A percentile compares a stretch with the other conserved stretches of the same genome.
phyloP scores from a whole-genome alignment of 2,113 vertebrate species.

The Anoplopoma fimbria region DNA sequence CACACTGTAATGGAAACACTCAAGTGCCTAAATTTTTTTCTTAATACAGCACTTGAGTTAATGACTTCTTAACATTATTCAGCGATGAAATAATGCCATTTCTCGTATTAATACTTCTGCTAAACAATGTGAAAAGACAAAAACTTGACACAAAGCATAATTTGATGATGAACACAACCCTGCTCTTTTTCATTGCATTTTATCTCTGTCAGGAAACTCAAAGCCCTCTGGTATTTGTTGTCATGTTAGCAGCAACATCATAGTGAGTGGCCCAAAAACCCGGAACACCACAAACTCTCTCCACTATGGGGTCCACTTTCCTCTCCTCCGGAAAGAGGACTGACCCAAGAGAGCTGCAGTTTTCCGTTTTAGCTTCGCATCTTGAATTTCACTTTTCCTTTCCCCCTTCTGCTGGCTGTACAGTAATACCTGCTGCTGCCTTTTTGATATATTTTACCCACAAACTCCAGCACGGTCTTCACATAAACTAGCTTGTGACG shows the following conservation, averaged over 20 bases:
- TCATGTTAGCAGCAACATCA: conserved; percentile 89
- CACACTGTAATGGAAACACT: background rate
- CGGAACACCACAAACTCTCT: conserved; percentile 84
- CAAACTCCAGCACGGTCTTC: conserved; percentile 9
- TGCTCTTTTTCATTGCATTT: background rate
- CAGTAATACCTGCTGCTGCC: conserved; percentile 64
- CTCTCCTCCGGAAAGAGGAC: conserved; percentile 85
- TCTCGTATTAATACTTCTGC: background rate
- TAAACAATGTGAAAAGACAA: background rate
- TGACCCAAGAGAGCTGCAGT: conserved; percentile 84
- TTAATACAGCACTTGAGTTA: background rate
- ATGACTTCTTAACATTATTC: background rate
- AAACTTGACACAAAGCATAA: background rate
- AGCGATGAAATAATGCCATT: background rate
- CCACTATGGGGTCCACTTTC: conserved; percentile 82
- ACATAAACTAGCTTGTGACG: conserved; percentile 35
- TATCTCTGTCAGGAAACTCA: conserved; percentile 25
- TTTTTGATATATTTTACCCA: conserved; percentile 58
- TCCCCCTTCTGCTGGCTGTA: conserved; percentile 46
- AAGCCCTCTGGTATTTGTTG: conserved; percentile 46
- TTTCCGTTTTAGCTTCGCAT: conserved; percentile 84
- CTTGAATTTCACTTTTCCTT: conserved; percentile 92
- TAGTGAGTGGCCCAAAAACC: conserved; percentile 87
- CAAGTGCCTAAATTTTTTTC: too few species aligned
- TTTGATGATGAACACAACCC: conserved; percentile 1